Base-by-base conservation (phyloP, 1,140 invertebrate species). In the Triops longicaudatus region DNA sequence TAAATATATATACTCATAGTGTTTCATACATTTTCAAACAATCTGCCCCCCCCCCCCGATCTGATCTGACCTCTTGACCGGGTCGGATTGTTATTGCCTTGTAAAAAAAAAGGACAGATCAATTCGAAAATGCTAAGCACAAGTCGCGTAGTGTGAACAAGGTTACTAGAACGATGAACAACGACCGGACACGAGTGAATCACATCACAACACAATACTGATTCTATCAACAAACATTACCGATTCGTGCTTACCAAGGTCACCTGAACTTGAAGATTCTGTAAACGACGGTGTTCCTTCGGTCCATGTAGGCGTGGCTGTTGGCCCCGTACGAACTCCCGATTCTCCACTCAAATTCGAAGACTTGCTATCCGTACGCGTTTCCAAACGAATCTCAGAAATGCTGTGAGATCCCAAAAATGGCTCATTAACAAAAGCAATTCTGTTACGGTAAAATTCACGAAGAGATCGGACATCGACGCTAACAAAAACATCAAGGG, bases 281-380 rank as follows among this genome's bases (percentile, higher is more conserved):
- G 96, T 98, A 85, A 96, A 97, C 83, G 93, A 96, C 73, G 96
- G 96, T 78, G 96, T 98, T 81, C 96, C 96, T 87, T 98, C 96
- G 26, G 96, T 98, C 92, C 96, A 97, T 22, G 96, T 98, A 11
- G 96, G 95, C n/a, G 96, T 98, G 37, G 78, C 72, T 26, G 78
- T 78, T 79, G 92, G 75, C 96, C 94, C 79, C 93, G 90, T 79
- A 93, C 95, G 73, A 92, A 90, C 17, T 93, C 93, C 37, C 93
- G 94, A 63, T 94, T 96, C 90, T 92, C 94, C 11, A 88, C 91
- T 90, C 77, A 93, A 82, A 72, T 90, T 91, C 26, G 91, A 92
- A 77, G 80, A 78, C 11, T 89, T 89, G 73, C 88, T 89, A 81
- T 89, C 88, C 75, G 85, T 74, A 11, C 88, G 86, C 26, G 86